phyloP scores from a whole-genome alignment of 2,797 vertebrate species.

The Siniperca scherzeri region DNA sequence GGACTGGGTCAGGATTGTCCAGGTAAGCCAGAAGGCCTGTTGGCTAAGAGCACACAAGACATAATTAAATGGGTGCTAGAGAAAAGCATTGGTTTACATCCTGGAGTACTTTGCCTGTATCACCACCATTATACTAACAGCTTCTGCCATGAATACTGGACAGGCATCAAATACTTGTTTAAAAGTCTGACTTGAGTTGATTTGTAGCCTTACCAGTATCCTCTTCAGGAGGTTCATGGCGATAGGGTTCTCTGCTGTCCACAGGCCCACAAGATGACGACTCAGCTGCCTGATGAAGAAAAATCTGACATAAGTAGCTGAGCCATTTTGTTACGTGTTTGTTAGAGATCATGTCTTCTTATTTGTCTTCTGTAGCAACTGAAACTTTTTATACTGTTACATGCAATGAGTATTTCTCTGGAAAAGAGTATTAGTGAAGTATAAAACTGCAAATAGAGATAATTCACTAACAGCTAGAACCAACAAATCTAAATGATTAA shows the following conservation, averaged over 20 bases:
- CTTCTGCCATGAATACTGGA: slow-evolving; percentile 24
- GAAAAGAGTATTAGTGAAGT: background rate
- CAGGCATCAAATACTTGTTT: slow-evolving; percentile 26
- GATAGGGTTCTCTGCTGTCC: slow-evolving; percentile 97
- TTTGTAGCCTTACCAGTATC: slow-evolving; percentile 89
- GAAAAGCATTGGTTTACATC: slow-evolving; percentile 15
- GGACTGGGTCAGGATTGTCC: slow-evolving; percentile 94
- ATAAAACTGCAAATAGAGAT: background rate
- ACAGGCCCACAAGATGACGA: slow-evolving; percentile 97
- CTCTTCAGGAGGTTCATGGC: slow-evolving; percentile 97
- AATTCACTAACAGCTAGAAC: background rate
- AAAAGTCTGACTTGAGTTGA: background rate
- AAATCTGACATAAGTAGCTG: background rate
- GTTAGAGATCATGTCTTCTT: background rate
- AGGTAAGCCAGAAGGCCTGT: slow-evolving; percentile 94
- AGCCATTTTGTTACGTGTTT: background rate
- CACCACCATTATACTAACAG: slow-evolving; percentile 33
- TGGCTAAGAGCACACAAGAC: slow-evolving; percentile 84
- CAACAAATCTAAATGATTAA: background rate
- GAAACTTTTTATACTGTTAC: background rate
- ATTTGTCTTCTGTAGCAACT: background rate
- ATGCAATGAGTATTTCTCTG: background rate
- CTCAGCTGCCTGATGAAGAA: slow-evolving; percentile 91
- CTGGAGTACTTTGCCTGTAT: slow-evolving; percentile 6
- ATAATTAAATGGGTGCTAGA: slow-evolving; percentile 12